These are phyloP conservation scores for Salvelinus alpinus DNA, from an alignment of 2,113 vertebrate species.

Conservation along the genomic window DNA sequence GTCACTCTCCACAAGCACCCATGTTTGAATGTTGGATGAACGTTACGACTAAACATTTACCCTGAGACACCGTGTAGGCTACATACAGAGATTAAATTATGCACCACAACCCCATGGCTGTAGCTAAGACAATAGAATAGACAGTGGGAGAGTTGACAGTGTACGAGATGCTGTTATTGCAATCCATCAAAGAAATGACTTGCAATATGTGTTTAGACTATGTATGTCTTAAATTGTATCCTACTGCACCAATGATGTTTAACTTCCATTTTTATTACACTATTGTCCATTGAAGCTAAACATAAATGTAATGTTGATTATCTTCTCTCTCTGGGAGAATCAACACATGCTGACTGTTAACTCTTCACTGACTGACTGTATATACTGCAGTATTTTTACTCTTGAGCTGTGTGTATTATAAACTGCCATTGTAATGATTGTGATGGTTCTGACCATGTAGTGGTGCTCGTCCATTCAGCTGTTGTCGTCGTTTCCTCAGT, in stretches of 20 bases:
- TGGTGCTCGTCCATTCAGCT: conserved; percentile 51
- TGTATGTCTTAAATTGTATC: conserved; percentile 34
- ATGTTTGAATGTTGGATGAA: too few relatives aligned
- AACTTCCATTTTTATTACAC: conserved; percentile 48
- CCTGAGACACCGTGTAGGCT: too few relatives aligned
- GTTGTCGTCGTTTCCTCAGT: too few relatives aligned
- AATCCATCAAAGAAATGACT: conserved; percentile 48
- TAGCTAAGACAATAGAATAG: not conserved
- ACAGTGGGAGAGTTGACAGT: not conserved
- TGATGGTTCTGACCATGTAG: conserved; percentile 57
- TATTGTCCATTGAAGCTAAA: conserved; percentile 48
- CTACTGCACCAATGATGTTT: conserved; percentile 52
- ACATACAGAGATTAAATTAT: too few relatives aligned
- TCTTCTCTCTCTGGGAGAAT: too few relatives aligned
- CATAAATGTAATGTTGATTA: not conserved
- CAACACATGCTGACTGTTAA: conserved; percentile 73
- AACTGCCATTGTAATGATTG: conserved; percentile 64
- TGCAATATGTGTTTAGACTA: conserved; percentile 13
- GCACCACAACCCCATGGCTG: too few relatives aligned
- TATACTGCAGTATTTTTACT: conserved; percentile 47
- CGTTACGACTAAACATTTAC: too few relatives aligned
- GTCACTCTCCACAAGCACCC: too few relatives aligned
- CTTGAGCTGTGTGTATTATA: conserved; percentile 56
- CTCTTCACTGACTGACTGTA: conserved; percentile 28
- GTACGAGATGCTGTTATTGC: conserved; percentile 14